A percentile compares a stretch with the other conserved stretches of the same genome.
Conservation (phyloP, 2,113 vertebrate genomes). For the Hippocampus guttulatus region DNA sequence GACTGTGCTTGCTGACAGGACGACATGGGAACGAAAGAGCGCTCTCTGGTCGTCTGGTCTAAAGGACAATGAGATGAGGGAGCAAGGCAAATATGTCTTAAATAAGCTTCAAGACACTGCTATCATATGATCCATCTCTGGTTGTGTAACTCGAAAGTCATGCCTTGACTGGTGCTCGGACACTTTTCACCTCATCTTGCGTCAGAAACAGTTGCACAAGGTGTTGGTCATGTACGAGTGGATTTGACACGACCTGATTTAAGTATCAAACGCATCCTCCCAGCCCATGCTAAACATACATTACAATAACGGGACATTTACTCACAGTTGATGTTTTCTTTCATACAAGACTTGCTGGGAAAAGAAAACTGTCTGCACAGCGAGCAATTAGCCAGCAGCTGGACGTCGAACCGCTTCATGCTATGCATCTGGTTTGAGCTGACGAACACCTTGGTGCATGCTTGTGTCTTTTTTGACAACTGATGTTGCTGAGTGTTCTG, state of each 20-base stretch:
- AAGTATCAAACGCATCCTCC: neutral
- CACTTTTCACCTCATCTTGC: conserved; percentile 16
- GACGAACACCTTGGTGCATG: no score
- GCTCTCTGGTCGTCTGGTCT: conserved; percentile 28
- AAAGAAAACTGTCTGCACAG: conserved; percentile 1
- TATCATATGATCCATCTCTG: conserved; percentile 26
- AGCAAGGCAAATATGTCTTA: conserved; percentile 12
- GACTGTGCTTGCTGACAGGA: conserved; percentile 55
- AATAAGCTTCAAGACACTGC: conserved; percentile 9
- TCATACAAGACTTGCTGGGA: neutral
- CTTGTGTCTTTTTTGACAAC: no score
- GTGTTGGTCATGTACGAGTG: neutral
- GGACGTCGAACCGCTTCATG: no score
- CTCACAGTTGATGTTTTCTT: neutral
- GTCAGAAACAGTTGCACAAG: conserved; percentile 14
- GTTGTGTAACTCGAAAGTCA: conserved; percentile 40
- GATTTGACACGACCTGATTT: neutral
- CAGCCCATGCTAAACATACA: neutral
- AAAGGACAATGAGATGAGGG: conserved; percentile 22
- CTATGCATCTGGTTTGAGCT: no score
- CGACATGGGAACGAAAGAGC: conserved; percentile 43
- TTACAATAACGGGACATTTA: neutral
- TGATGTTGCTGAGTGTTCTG: no score
- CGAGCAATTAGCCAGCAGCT: no score
- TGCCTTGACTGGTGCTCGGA: conserved; percentile 6